These are phyloP conservation scores for Choreutis nemorana DNA, from an alignment of 2,888 invertebrate species.

Conservation along the genomic window DNA sequence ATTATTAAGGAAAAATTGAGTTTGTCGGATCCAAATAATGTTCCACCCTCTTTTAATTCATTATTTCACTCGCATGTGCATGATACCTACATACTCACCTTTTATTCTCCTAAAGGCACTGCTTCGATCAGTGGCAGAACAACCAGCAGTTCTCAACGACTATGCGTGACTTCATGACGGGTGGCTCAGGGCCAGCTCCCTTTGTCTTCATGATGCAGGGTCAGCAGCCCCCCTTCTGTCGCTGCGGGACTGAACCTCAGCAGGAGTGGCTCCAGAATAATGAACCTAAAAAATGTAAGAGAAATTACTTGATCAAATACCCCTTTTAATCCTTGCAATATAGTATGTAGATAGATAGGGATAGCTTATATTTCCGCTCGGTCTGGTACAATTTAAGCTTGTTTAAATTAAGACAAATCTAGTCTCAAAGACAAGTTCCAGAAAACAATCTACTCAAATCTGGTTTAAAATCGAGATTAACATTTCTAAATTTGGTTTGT, in stretches of 20 bases:
- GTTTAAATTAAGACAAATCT: not conserved
- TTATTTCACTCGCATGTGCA: not conserved
- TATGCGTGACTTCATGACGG: conserved; percentile 41
- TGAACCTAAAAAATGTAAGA: conserved; percentile 45
- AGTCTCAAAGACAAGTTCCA: conserved; percentile 1
- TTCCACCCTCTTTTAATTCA: not conserved
- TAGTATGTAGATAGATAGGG: not conserved
- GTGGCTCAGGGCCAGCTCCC: conserved; percentile 27
- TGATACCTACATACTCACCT: not conserved
- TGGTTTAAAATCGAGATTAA: conserved; percentile 2
- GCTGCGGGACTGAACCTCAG: conserved; percentile 30
- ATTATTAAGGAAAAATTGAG: too few relatives aligned
- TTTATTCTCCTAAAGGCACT: too few relatives aligned
- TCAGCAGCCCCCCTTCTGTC: conserved; percentile 32
- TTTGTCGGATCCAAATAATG: too few relatives aligned
- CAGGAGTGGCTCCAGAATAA: conserved; percentile 31
- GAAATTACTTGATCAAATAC: conserved; percentile 7
- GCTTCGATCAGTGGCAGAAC: conserved; percentile 52
- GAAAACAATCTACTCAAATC: conserved; percentile 8
- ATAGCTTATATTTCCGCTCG: not conserved
- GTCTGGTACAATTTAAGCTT: too few relatives aligned
- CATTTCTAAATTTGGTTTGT: conserved; percentile 4
- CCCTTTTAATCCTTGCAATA: conserved; percentile 1
- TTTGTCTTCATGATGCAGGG: conserved; percentile 46
- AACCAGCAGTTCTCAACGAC: conserved; percentile 36